These are phyloP conservation scores for Nasonia longicornis DNA, from an alignment of 1,140 invertebrate genomes.

Conservation along the genomic window DNA sequence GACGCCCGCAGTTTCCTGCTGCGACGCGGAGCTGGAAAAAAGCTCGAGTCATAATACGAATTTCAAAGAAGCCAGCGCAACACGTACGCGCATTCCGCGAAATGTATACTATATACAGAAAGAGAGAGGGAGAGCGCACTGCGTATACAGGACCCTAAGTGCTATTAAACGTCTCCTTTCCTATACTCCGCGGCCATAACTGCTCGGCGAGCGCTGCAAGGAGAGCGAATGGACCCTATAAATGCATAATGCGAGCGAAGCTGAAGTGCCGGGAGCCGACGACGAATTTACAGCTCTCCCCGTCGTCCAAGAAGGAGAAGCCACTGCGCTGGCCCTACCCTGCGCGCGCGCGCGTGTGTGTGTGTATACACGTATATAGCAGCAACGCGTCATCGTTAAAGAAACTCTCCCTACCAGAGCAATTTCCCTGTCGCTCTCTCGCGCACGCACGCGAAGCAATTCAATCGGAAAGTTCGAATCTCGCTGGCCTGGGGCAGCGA, in stretches of 20 bases:
- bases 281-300: constrained; percentile 34
- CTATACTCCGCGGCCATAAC: neutral
- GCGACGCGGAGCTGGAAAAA: neutral
- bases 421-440: constrained; percentile 8
- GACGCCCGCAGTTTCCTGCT: no score
- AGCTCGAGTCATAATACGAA: neutral
- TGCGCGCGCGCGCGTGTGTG: no score
- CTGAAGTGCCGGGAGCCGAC: neutral
- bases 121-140: no score
- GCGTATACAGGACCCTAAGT: constrained; percentile 13
- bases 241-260: constrained; percentile 37
- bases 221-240: constrained; percentile 29
- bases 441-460: neutral
- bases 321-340: neutral
- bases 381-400: constrained; percentile 1
- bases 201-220: neutral
- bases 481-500: neutral
- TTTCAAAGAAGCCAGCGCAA: neutral
- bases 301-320: neutral
- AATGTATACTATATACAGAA: neutral
- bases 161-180: constrained; percentile 29
- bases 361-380: no score
- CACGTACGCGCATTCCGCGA: neutral
- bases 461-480: constrained; percentile 36
- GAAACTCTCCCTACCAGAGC: neutral